Percentiles rank a stretch among this genome's conserved stretches.
These are phyloP conservation scores for Musca domestica DNA, from an alignment of 1,140 invertebrate species.

Conservation along the genomic window DNA sequence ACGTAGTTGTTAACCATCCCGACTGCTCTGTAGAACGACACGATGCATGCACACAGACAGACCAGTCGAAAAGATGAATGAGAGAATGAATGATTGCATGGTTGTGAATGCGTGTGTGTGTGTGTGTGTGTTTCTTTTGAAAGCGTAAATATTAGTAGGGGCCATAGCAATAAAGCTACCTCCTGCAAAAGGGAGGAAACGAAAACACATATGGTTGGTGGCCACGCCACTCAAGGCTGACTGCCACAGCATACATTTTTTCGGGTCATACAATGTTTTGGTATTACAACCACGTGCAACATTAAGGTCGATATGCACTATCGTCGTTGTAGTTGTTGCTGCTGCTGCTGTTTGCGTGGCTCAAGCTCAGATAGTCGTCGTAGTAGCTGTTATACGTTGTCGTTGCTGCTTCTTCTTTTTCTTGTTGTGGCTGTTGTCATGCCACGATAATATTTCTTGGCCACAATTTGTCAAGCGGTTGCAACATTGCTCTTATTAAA, in stretches of 20 bases:
- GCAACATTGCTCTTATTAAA: not conserved
- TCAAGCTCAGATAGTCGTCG: not conserved
- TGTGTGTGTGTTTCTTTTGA: no score
- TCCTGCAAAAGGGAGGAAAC: no score
- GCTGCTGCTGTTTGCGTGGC: not conserved
- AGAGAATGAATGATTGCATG: no score
- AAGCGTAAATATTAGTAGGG: no score
- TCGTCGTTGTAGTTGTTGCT: not conserved
- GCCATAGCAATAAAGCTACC: no score
- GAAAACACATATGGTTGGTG: no score
- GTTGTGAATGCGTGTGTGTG: no score
- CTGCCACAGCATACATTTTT: no score
- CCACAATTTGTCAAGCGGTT: slow-evolving; percentile 11
- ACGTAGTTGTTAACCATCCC: not conserved
- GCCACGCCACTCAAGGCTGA: no score
- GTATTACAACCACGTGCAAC: not conserved
- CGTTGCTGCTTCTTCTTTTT: not conserved
- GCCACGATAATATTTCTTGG: not conserved
- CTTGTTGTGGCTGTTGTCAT: not conserved
- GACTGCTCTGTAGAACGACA: not conserved
- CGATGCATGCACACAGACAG: no score
- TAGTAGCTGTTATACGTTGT: not conserved
- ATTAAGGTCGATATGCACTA: not conserved
- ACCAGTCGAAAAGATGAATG: no score
- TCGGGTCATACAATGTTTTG: not conserved